Percentiles rank a stretch among this genome's conserved stretches.
Evolutionary conservation across 2,797 vertebrate genomes (phyloP).

Genomic region (Eulemur albifrons): DNA sequence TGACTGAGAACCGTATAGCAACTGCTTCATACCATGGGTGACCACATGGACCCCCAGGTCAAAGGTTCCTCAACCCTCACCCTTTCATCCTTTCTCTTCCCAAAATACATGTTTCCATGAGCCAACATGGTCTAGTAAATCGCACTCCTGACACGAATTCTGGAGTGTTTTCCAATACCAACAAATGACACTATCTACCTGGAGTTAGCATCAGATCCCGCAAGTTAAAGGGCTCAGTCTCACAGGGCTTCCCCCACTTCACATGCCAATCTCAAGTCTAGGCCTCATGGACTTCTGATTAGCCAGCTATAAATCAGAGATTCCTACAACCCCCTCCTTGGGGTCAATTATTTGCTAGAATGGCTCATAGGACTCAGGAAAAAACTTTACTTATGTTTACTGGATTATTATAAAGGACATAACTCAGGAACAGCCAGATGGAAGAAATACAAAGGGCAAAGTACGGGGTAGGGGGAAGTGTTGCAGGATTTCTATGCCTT

Average conservation of each 20-base stretch:
- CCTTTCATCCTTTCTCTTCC: background rate
- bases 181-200: background rate
- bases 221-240: background rate
- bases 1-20: background rate
- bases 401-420: background rate
- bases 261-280: background rate
- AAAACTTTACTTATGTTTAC: background rate
- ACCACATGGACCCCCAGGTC: background rate
- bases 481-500: too few species aligned
- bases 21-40: background rate
- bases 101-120: background rate
- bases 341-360: background rate
- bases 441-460: too few species aligned
- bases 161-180: background rate
- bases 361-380: background rate
- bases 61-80: background rate
- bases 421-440: too few species aligned
- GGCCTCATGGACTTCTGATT: background rate
- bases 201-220: background rate
- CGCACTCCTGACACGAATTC: background rate
- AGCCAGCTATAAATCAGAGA: background rate
- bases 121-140: background rate
- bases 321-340: background rate
- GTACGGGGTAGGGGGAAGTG: too few species aligned
- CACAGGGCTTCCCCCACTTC: background rate